phyloP scores from a whole-genome alignment of 23 tunicate genomes.

The Phallusia fumigata region DNA sequence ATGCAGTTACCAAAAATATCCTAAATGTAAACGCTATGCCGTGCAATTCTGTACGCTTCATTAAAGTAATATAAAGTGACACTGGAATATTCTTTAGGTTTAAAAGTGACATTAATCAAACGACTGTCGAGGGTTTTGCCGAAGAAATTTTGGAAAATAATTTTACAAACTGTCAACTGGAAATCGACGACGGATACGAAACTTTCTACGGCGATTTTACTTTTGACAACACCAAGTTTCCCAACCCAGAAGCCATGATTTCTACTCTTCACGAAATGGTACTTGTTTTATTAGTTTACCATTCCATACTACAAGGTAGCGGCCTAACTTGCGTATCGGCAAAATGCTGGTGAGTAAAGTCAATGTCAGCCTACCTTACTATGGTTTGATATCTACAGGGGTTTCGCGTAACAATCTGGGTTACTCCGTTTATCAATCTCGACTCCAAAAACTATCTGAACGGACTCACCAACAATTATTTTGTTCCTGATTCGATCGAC shows the following conservation, averaged over 20 bases:
- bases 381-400: conserved; percentile 31
- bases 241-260: conserved; percentile 50
- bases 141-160: conserved; percentile 44
- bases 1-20: too few relatives aligned
- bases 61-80: too few relatives aligned
- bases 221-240: conserved; percentile 69
- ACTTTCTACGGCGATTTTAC: conserved; percentile 70
- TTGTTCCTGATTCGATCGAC: conserved; percentile 30
- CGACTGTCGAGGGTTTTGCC: conserved; percentile 45
- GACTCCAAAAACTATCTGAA: conserved; percentile 34
- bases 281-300: too few relatives aligned
- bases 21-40: too few relatives aligned
- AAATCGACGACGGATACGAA: conserved; percentile 92
- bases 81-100: conserved; percentile 21
- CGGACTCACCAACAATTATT: conserved; percentile 26
- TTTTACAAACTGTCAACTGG: conserved; percentile 68
- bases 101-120: conserved; percentile 57
- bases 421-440: conserved; percentile 79
- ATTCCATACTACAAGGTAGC: too few relatives aligned
- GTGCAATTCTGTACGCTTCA: too few relatives aligned
- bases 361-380: too few relatives aligned
- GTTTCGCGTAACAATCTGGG: conserved; percentile 77
- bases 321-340: too few relatives aligned
- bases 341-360: too few relatives aligned
- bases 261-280: conserved; percentile 35